Evolutionary conservation across 1,140 invertebrate species (phyloP).

Genomic region (Streblospio benedicti): DNA sequence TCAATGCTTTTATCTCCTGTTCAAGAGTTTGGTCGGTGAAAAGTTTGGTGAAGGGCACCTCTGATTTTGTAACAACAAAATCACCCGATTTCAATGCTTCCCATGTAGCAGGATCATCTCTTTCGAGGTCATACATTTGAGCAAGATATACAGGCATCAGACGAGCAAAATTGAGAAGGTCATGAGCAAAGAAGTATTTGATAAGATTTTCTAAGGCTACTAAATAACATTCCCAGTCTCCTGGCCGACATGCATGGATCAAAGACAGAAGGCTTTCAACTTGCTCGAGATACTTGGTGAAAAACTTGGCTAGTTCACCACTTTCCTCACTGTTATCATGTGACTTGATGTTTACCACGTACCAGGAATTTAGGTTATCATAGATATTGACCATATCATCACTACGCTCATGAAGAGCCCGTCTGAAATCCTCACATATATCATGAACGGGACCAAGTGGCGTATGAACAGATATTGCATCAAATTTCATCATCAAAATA

Average conservation of each 20-base stretch:
- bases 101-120: not conserved
- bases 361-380: no score
- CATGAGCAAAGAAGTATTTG: not conserved
- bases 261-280: constrained; percentile 3
- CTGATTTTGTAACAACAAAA: not conserved
- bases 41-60: not conserved
- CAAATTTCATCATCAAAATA: not conserved
- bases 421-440: no score
- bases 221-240: not conserved
- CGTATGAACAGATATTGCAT: no score
- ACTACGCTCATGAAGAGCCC: no score
- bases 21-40: not conserved
- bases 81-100: constrained; percentile 2
- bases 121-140: not conserved
- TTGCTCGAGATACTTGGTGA: not conserved
- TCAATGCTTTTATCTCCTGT: not conserved
- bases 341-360: no score
- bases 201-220: not conserved
- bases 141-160: constrained; percentile 6
- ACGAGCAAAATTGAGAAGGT: constrained; percentile 1
- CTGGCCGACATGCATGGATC: not conserved
- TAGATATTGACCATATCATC: no score
- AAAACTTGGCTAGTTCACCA: not conserved
- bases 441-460: no score
- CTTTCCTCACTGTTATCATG: no score